phyloP scores from a whole-genome alignment of 92 coral and sea anemone genomes.

The Phenganax subtilis region DNA sequence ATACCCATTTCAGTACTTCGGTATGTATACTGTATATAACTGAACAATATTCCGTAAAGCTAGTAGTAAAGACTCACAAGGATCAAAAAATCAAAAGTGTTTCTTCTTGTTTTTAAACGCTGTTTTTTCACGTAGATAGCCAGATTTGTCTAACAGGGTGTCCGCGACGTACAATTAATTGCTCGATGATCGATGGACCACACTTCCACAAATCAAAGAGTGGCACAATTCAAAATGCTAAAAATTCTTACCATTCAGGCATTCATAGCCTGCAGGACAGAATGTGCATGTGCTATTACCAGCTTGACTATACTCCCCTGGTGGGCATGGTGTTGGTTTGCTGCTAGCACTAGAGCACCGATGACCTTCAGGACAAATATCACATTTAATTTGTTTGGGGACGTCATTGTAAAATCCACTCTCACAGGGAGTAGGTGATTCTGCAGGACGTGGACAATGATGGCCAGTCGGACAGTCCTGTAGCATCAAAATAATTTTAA shows the following conservation, averaged over 20 bases:
- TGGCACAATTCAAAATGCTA: neutral
- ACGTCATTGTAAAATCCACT: constrained; percentile 75
- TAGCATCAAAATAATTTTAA: neutral
- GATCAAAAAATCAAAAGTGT: no score
- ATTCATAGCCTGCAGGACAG: constrained; percentile 82
- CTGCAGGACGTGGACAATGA: constrained; percentile 66
- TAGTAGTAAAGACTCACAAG: no score
- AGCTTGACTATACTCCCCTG: constrained; percentile 66
- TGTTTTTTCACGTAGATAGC: no score
- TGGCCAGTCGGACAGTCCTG: constrained; percentile 85
- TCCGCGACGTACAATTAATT: no score
- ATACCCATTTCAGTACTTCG: no score
- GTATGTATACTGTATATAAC: no score
- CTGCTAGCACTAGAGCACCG: constrained; percentile 70
- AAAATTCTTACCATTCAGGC: constrained; percentile 57
- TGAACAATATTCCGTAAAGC: no score
- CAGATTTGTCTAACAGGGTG: no score
- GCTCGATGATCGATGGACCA: no score
- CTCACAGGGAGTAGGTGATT: constrained; percentile 79
- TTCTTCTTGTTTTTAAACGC: no score
- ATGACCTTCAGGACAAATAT: constrained; percentile 79
- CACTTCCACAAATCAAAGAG: neutral
- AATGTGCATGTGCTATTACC: constrained; percentile 74
- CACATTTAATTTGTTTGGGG: constrained; percentile 71
- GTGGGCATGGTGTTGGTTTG: constrained; percentile 66